Base-by-base conservation (phyloP, 1,140 invertebrate species). In the Zaprionus ghesquierei region DNA sequence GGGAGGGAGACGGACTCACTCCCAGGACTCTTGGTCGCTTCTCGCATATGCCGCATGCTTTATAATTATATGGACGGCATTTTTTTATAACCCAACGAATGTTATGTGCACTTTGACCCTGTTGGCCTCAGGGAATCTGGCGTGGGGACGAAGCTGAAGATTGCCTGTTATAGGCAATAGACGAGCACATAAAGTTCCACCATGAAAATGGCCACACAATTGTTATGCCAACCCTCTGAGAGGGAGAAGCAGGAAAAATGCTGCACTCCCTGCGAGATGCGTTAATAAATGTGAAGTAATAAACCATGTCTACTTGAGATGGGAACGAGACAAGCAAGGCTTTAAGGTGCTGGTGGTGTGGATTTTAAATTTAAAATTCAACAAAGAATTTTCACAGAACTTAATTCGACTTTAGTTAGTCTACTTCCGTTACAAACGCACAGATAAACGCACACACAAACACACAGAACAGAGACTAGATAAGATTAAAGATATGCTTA, bases 41-140 rank as follows among this genome's bases (percentile, higher is more conserved):
- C n/a, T n/a, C 51, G 62, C 59, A 56, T 69, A 58, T 74, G 33
- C 65, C 65, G 60, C 46, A 63, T 75, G 55, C 75, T 75, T 75
- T 69, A 77, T 77, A 80, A 85, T 84, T 85, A 86, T 85, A 86
- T 81, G 65, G 54, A 59, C 74, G 74, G 68, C 65, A 62, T 68
- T 75, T 65, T 76, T 82, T 86, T 75, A 80, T 73, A 77, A 62
- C 73, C 77, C 75, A 51, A 29, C 55, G 41, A 64, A 75, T 66
- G 56, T 71, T 61, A 74, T 77, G 58, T 63, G 46, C 64, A 18
- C 64, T 68, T 76, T 76, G 69, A 72, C 73, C 73, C 44, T 13
- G 54, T 29, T 20, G 25, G 68, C 60, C 55, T 10, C 27, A 25
- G 18, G 53, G 12, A 22, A 2, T 8, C 10, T 25, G 8, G 44